phyloP scores from a whole-genome alignment of 2,113 vertebrate genomes.

The Melospiza georgiana region DNA sequence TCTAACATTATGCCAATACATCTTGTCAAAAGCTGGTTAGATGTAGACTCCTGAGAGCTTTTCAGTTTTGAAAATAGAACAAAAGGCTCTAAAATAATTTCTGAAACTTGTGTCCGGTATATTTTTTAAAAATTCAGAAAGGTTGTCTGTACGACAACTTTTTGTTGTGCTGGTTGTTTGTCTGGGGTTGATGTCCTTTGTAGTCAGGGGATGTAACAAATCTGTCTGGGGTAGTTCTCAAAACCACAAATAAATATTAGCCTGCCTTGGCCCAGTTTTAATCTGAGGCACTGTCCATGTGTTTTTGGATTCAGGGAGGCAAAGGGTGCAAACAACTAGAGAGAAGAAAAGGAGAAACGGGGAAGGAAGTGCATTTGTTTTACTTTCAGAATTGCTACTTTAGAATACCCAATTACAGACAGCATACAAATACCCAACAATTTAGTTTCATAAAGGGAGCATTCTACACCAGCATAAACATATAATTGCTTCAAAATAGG shows the following conservation, averaged over 20 bases:
- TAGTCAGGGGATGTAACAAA: neutral
- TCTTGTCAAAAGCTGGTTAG: neutral
- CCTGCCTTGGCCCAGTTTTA: neutral
- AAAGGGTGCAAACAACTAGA: neutral
- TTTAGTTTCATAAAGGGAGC: neutral
- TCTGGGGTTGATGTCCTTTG: neutral
- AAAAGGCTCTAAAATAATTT: neutral
- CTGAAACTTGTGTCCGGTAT: neutral
- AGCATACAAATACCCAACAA: neutral
- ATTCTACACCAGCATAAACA: neutral
- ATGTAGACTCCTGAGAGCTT: neutral
- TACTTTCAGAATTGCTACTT: constrained; percentile 5
- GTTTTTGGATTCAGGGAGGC: neutral
- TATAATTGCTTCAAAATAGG: neutral
- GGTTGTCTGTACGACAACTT: neutral
- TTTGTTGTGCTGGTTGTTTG: neutral
- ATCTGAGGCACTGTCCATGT: neutral
- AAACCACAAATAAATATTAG: neutral
- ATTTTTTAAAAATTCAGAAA: neutral
- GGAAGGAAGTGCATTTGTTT: constrained; percentile 5
- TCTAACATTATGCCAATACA: neutral
- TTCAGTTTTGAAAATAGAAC: neutral
- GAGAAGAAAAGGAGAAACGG: neutral
- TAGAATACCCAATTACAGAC: constrained; percentile 16
- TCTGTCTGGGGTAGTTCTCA: neutral